Base-by-base conservation (phyloP, 2,888 invertebrate genomes). In the Coremacera marginata region DNA sequence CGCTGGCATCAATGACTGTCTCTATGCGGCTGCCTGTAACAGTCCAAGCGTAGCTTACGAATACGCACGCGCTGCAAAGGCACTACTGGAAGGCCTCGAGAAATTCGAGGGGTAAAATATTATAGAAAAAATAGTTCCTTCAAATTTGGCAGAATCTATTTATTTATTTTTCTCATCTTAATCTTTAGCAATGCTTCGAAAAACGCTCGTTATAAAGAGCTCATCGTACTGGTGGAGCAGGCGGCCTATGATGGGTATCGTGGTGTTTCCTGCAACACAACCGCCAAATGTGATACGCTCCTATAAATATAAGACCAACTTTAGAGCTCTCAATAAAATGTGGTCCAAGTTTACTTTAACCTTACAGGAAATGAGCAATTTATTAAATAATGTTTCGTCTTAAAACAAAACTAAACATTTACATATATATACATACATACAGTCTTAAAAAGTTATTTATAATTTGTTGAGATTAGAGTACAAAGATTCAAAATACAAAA, bases 41-140 rank as follows among this genome's bases (percentile, higher is more conserved):
- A 92, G 92, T 81, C 95, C 95, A 0, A 90, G 91, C 63, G 80
- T 86, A 77, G 94, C 95, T 9, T 92, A 92, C 75, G 91, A 94
- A 80, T 96, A 96, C 87, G 91, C 93, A 2, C 92, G 93, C 2
- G 96, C 95, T 0, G 94, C 94, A n/a, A 94, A 94, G 81, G 92
- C 95, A 80, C 87, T 96, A 14, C 84, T 95, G 76, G 94, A 94
- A 84, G 93, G 94, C 67, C 92, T 93, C 22, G 93, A 93, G 84
- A 89, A 94, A 78, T 90, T 94, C 81, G 91, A 93, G 84, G 92
- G 92, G 92, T 94, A 91, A 85, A 80, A 75, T n/a, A 8, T 2
- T 34, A 44, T 22, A 37, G 4, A 22, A 14, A 70, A 70, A 25
- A 14, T 31, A n/a, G 5, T 22, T 37, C 16, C 3, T n/a, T n/a